Evolutionary conservation across 35 echinoderm and acorn worm species (phyloP).

Genomic region (Heliocidaris erythrogramma): DNA sequence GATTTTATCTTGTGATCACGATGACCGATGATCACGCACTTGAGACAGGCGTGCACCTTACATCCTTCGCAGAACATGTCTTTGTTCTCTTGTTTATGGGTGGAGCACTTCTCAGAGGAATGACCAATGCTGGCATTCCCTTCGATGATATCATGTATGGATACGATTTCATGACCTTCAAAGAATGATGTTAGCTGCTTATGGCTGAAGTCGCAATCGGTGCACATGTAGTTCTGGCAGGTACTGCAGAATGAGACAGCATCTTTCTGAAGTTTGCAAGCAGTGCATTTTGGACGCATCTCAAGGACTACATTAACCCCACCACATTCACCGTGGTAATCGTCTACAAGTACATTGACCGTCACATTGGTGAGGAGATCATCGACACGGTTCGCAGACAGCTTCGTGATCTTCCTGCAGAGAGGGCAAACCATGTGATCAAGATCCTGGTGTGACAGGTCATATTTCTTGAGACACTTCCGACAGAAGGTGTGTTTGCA

Average conservation of each 20-base stretch:
- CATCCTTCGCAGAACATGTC: too few species aligned
- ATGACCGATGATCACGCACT: too few species aligned
- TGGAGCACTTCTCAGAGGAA: too few species aligned
- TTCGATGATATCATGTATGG: neutral
- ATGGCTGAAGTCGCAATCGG: neutral
- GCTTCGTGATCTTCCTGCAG: neutral
- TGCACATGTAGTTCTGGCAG: neutral
- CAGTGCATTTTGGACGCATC: neutral
- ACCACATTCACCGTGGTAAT: neutral
- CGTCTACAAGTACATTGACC: neutral
- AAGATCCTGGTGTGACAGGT: too few species aligned
- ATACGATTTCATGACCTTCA: neutral
- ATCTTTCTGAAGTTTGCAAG: neutral
- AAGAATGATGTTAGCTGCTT: neutral
- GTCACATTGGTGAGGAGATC: neutral
- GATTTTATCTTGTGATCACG: too few species aligned
- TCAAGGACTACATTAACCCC: neutral
- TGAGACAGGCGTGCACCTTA: too few species aligned
- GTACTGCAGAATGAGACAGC: constrained; percentile 17
- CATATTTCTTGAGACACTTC: too few species aligned
- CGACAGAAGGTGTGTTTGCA: too few species aligned
- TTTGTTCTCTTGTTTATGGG: too few species aligned
- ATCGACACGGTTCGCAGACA: neutral
- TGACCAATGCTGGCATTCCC: too few species aligned
- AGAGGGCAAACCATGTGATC: too few species aligned